Evolutionary conservation across 2,113 vertebrate species (phyloP).

Genomic region (Catharus minimus): DNA sequence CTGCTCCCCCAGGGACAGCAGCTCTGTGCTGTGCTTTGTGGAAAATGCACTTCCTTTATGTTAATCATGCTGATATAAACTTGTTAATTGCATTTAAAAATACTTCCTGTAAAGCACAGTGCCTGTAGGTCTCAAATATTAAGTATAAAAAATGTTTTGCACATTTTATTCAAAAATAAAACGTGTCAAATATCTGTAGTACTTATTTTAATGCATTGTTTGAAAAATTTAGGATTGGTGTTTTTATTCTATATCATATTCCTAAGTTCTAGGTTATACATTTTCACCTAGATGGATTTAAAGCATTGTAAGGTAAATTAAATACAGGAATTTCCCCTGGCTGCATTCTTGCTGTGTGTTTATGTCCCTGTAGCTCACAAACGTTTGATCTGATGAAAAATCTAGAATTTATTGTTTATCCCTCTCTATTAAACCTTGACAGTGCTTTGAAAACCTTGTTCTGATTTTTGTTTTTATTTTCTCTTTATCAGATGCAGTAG

Average conservation of each 20-base stretch:
- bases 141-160: background rate
- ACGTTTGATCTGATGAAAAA: background rate
- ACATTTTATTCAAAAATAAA: background rate
- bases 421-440: background rate
- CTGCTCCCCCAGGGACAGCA: background rate
- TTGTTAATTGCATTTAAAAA: background rate
- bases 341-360: accelerated
- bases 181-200: background rate
- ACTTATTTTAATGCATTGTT: background rate
- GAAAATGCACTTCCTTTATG: background rate
- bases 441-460: background rate
- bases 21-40: background rate
- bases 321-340: background rate
- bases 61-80: accelerated
- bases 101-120: background rate
- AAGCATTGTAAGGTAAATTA: background rate
- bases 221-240: background rate
- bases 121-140: background rate
- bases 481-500: constrained; percentile 80
- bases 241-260: background rate
- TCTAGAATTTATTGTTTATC: background rate
- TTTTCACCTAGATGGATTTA: background rate
- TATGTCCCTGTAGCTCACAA: background rate
- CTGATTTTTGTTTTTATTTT: constrained; percentile 3
- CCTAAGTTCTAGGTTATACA: accelerated